phyloP scores from a whole-genome alignment of 2,888 invertebrate species.

The Caenorhabditis sp. region DNA sequence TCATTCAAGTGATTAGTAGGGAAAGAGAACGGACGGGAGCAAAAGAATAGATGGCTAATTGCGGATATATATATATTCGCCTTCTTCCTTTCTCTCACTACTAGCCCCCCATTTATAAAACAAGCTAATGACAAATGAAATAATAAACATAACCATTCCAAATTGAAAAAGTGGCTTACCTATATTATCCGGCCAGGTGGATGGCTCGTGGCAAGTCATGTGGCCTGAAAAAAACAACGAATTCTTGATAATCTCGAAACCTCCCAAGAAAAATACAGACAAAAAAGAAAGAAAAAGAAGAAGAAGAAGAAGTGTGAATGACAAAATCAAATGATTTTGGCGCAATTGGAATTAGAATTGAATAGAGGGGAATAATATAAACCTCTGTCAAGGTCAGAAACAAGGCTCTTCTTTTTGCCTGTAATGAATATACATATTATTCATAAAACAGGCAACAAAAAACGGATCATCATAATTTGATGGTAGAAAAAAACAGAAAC shows the following conservation, averaged over 20 bases:
- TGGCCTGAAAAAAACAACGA: slow-evolving; percentile 37
- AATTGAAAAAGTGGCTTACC: no score
- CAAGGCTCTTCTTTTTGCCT: background rate
- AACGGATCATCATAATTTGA: background rate
- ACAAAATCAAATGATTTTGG: slow-evolving; percentile 32
- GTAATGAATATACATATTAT: background rate
- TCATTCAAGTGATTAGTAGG: background rate
- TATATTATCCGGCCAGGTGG: slow-evolving; percentile 47
- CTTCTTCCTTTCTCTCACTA: background rate
- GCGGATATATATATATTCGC: slow-evolving; percentile 21
- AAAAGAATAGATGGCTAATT: slow-evolving; percentile 42
- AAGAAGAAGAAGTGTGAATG: slow-evolving; percentile 1
- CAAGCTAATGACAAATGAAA: slow-evolving; percentile 10
- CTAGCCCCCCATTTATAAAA: slow-evolving; percentile 7
- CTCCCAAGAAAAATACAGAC: no score
- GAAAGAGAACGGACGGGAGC: background rate
- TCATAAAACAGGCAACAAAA: background rate
- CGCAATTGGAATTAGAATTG: no score
- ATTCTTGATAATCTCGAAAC: no score
- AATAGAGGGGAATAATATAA: slow-evolving; percentile 24
- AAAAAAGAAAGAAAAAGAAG: background rate
- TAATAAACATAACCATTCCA: no score
- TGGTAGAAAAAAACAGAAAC: no score
- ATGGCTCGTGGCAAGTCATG: slow-evolving; percentile 57
- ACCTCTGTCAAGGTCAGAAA: slow-evolving; percentile 41